Base-by-base conservation (phyloP, 1,140 invertebrate species). In the Drosophila rufa region DNA sequence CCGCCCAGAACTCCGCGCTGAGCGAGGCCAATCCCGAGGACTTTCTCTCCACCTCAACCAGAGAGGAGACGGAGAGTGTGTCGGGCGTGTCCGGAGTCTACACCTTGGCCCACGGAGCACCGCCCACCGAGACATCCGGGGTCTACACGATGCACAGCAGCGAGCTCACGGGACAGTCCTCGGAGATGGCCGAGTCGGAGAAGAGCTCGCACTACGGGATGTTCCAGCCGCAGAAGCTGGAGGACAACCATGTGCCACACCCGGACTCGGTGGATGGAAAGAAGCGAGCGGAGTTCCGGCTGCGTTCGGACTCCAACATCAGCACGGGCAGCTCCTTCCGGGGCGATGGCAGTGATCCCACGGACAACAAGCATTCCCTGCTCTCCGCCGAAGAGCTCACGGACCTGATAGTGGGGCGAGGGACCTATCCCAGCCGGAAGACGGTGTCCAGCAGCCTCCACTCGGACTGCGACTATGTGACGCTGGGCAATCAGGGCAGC, bases 391-490 rank as follows among this genome's bases (percentile, higher is more conserved):
- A 96, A 78, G 96, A 97, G 92, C 92, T 97, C 4, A 97, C 96
- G 11, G 96, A 97, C 86, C 91, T 97, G 25, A 97, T 97, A 57
- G 96, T 97, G 2, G 96, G 96, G 0, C 93, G 96, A 17, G 95
- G 95, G 12, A 94, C 94, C 14, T 97, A 97, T 93, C 97, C 97
- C 6, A 96, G 95, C 43, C 94, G 95, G 38, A 96, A 97, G 76
- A 97, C 96, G 0, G 96, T 97, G 25, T 97, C 96, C 79, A 95
- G 95, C 48, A 97, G 96, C 0, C 94, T 97, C 83, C 96, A 97
- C 87, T 97, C 97, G 1, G 97, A 97, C 79, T 97, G 96, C 15
- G 97, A 98, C 91, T 98, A 98, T 87, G 97, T 98, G 1, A 96
- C 96, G 19, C 93, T 97, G 84, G 96, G 97, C 11, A 94, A 94